These are phyloP conservation scores for Agrochola macilenta DNA, from an alignment of 2,888 invertebrate genomes.

Conservation along the genomic window DNA sequence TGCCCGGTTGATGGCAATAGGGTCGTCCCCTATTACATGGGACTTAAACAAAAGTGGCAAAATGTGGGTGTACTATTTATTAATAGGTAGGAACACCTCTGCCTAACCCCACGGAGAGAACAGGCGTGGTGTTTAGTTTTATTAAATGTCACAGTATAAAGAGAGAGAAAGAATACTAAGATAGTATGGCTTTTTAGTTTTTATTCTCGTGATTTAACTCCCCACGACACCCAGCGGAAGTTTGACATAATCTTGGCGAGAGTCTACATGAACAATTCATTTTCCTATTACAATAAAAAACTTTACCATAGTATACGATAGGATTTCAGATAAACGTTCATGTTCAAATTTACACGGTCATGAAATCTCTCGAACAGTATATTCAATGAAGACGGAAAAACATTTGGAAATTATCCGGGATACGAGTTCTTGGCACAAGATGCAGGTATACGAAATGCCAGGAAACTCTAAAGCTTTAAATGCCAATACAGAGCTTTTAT, in stretches of 20 bases:
- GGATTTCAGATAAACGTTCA: constrained; percentile 48
- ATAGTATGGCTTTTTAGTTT: constrained; percentile 13
- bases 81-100: neutral
- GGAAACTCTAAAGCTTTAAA: constrained; percentile 20
- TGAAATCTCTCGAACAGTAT: constrained; percentile 55
- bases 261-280: constrained; percentile 31
- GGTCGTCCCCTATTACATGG: neutral
- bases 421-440: constrained; percentile 51
- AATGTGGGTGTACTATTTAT: neutral
- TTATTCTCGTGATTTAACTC: constrained; percentile 17
- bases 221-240: constrained; percentile 22
- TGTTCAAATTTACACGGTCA: constrained; percentile 56
- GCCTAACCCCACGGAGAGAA: neutral
- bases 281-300: constrained; percentile 48
- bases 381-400: constrained; percentile 50
- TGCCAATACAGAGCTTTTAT: constrained; percentile 19
- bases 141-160: neutral
- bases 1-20: neutral
- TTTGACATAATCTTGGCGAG: constrained; percentile 37
- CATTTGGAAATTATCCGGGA: constrained; percentile 54
- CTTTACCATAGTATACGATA: constrained; percentile 31
- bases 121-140: neutral
- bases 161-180: neutral
- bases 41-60: neutral
- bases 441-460: constrained; percentile 46